A percentile compares a stretch with the other conserved stretches of the same genome.
Conservation (phyloP, 2,888 invertebrate species). For the Drosophila borborema region DNA sequence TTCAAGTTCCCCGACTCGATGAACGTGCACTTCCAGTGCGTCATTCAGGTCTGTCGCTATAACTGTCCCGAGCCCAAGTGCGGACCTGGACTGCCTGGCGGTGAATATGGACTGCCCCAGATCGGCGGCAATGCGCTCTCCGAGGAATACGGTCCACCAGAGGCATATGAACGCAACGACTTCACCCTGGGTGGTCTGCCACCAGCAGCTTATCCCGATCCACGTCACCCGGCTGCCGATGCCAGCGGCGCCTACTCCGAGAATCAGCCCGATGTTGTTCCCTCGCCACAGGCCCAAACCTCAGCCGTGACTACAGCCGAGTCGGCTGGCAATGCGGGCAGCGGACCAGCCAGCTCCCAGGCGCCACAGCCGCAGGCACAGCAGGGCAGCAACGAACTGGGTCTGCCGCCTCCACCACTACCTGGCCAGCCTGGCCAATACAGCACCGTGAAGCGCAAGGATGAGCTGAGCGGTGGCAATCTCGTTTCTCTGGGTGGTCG, state of each 20-base stretch:
- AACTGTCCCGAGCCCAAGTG: conserved; percentile 97
- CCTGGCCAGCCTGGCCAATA: conserved; percentile 92
- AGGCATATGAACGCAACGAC: conserved; percentile 86
- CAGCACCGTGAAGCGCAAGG: conserved; percentile 93
- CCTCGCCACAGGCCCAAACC: conserved; percentile 93
- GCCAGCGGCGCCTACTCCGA: conserved; percentile 93
- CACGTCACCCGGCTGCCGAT: conserved; percentile 94
- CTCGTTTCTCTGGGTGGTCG: conserved; percentile 93
- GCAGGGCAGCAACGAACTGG: conserved; percentile 88
- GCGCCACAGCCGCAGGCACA: conserved; percentile 86
- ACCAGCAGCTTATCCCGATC: conserved; percentile 94
- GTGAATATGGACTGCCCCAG: conserved; percentile 88
- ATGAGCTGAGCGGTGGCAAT: conserved; percentile 87
- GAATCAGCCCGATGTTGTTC: conserved; percentile 92
- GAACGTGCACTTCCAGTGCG: conserved; percentile 99
- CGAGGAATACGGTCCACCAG: conserved; percentile 89
- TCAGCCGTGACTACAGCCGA: conserved; percentile 89
- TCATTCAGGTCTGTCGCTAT: conserved; percentile 96
- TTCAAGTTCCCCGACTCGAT: conserved; percentile 98
- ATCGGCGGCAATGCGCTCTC: conserved; percentile 87
- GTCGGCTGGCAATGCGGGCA: conserved; percentile 81
- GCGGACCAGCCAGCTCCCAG: conserved; percentile 86
- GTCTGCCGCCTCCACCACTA: conserved; percentile 93
- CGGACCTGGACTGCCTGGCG: conserved; percentile 87
- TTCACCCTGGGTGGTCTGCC: conserved; percentile 91